phyloP scores from a whole-genome alignment of 2,888 invertebrate species.

The Trachelus tabidus region DNA sequence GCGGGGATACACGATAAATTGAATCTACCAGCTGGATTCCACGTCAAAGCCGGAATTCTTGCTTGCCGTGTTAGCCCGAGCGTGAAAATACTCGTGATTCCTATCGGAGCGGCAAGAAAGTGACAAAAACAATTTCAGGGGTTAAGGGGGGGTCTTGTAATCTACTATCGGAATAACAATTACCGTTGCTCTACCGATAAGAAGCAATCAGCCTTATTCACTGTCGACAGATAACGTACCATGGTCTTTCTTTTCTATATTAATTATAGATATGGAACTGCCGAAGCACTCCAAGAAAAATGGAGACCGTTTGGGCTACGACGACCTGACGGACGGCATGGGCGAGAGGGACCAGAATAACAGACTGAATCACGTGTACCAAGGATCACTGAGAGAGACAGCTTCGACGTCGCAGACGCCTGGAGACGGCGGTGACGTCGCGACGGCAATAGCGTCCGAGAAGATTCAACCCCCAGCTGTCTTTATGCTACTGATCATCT shows the following conservation, averaged over 20 bases:
- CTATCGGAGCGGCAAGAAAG: constrained; percentile 22
- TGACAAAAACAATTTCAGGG: not conserved
- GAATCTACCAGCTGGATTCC: constrained; percentile 43
- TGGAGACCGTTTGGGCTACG: constrained; percentile 40
- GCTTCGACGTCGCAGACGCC: constrained; percentile 64
- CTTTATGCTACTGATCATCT: constrained; percentile 38
- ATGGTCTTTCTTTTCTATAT: not conserved
- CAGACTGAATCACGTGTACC: constrained; percentile 69
- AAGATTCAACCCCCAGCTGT: constrained; percentile 28
- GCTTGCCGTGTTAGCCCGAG: constrained; percentile 39
- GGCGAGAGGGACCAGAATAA: constrained; percentile 47
- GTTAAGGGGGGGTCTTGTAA: not conserved
- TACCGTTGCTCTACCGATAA: not conserved
- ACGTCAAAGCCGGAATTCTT: constrained; percentile 50
- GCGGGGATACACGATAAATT: constrained; percentile 45
- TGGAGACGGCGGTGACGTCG: constrained; percentile 24
- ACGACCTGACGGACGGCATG: constrained; percentile 31
- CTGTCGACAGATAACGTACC: not conserved
- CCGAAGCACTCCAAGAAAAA: constrained; percentile 52
- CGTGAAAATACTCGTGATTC: constrained; percentile 45
- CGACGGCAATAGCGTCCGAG: constrained; percentile 22
- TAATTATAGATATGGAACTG: constrained; percentile 49
- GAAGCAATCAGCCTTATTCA: not conserved
- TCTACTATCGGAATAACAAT: not conserved
- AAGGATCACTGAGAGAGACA: constrained; percentile 75